Evolutionary conservation across 2,113 vertebrate genomes (phyloP), one percentile per base, ranked within the genome.

Genomic region (Lepisosteus oculatus): DNA sequence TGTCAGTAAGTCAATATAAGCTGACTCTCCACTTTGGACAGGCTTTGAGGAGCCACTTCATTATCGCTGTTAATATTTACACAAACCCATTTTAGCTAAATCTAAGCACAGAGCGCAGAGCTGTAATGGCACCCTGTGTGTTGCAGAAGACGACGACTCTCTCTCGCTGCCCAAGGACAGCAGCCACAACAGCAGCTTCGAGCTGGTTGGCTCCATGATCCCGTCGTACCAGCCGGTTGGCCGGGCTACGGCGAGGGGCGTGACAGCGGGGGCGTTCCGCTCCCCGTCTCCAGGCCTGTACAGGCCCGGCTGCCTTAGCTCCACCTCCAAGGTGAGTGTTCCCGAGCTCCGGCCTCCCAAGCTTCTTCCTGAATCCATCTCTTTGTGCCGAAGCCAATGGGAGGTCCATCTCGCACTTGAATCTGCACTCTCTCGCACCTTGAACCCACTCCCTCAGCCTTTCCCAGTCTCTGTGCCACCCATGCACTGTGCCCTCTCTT

Each of bases 121-220:
- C 17, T 6, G 65, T 8, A 55, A 3, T 55, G 43, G 57, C 56
- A 11, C 56, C 64, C 9, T 65, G 42, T 67, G 78, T 71, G 65
- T 84, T 74, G 65, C 84, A 98, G 97, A 97, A 73, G 96, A 99
- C 72, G 97, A 99, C 4, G 96, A 95, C 1, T 93, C 90, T 67
- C 87, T 93, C 7, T 92, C 91, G 0, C 79, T 93, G 55, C 89
- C 89, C 0, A 99, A 98, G 78, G 96, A 99, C 57, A 95, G 85
- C 80, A 98, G 97, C 83, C 95, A 98, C 77, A 98, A 98, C 85
- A 98, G 96, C 87, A 99, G 97, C 88, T 98, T 99, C 78, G 97
- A 99, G 78, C 82, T 99, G 8, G 92, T 93, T 4, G 93, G 92
- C 44, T 99, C 96, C 73, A 98, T 96, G 88, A 95, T 99, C 67